Evolutionary conservation across 64 coral and sea anemone genomes (phyloP), one percentile per base, ranked within the genome.

Genomic region (Trachythela sp.): DNA sequence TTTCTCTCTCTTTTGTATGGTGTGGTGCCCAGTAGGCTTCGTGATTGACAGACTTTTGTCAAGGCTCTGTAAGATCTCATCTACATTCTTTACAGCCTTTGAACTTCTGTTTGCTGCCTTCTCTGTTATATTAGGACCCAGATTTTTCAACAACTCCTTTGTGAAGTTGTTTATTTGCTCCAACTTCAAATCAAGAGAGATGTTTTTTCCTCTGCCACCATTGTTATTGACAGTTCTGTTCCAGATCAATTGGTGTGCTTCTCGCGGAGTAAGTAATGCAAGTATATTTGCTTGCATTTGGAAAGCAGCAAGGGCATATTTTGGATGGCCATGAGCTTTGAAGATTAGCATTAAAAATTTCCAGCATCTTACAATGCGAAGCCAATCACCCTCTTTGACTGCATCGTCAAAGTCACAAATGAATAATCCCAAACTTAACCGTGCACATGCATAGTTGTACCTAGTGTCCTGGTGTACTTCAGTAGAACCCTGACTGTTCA

Each of bases 331-430:
- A 39, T 77, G 75, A 32, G 41, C 87, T 31, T 71, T 0, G n/a
- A 89, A 89, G 11, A 89, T 71, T 13, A 89, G 40, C 37, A 89
- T 22, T 39, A 89, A 45, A 48, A 75, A 89, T 22, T 89, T 89
- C 87, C 87, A 89, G 67, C 68, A 94, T 3, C 89, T 11, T 8
- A 91, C 2, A 91, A 85, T 9, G 89, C 5, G 2, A 43, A 41
- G 9, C 93, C 93, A 67, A n/a, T 91, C 93, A 0, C 93, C 93
- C 20, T 94, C 86, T 35, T 88, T 90, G 1, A 91, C 83, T 33
- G 86, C 77, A 86, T 94, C 93, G 58, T 94, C 90, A 86, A 91
- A 94, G 30, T 94, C 91, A 35, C 45, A 77, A 0, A 89, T 9
- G 1, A 94, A 48, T 7, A 89, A 13, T 13, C 93, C 89, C 39